Evolutionary conservation across 2,888 invertebrate genomes (phyloP), one percentile per base, ranked within the genome.

Genomic region (Hoplodrina ambigua): DNA sequence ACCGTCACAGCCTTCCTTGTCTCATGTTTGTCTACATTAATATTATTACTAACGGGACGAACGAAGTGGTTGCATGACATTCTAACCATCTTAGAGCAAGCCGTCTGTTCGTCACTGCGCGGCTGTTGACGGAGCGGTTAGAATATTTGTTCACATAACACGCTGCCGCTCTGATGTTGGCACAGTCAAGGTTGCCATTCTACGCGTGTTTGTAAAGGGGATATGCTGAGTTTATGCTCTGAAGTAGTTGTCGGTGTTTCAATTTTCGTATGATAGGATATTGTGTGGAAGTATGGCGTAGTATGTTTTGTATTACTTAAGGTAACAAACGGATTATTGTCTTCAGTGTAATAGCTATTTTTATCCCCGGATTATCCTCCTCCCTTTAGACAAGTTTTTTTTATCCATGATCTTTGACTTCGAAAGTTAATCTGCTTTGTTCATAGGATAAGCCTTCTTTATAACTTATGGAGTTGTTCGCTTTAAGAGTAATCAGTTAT

Each of bases 81-180:
- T 54, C 49, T 72, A 81, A 59, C 78, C 63, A 64, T 81, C 78
- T 81, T 54, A 30, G 50, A 80, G 37, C 61, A 70, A 46, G 46
- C 53, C 55, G 78, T 37, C 56, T 25, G 69, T 65, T 71, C 70
- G 80, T 69, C 74, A 77, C 59, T 55, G 69, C 50, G 58, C 59
- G 49, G 30, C 49, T 75, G 78, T 83, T 80, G 78, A 72, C 80
- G 50, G 56, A 82, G 59, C 17, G 78, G 83, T 80, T 84, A 77
- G 80, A 65, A 66, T 79, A 75, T 83, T 84, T 82, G 83, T 61
- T 82, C 80, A 49, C 71, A 75, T 72, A 78, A 70, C 71, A 75
- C 68, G 75, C 25, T 63, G 44, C 61, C 54, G 58, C 57, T 67
- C 78, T 37, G 58, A 56, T 82, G 85, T 84, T 84, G 69, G 69